Percentiles rank a stretch among this genome's conserved stretches.
Evolutionary conservation across 2,888 invertebrate genomes (phyloP).

Genomic region (Pelosia muscerda): DNA sequence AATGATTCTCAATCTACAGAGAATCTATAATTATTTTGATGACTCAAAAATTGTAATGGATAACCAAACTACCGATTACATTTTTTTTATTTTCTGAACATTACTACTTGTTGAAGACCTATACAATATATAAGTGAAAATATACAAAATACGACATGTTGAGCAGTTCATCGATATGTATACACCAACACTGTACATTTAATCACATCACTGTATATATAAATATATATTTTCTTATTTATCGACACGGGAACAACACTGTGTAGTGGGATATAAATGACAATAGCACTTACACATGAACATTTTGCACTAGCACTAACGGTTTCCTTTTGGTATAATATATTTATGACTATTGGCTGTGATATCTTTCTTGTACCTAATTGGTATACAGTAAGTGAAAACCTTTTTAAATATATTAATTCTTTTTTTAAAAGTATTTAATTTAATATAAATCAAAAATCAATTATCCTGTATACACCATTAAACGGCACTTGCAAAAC

Average conservation of each 20-base stretch:
- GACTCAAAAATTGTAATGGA: not conserved
- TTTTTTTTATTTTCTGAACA: not conserved
- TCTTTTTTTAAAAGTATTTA: too few species aligned
- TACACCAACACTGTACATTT: constrained; percentile 46
- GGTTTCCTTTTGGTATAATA: constrained; percentile 6
- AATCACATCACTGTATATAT: constrained; percentile 37
- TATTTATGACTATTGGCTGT: not conserved
- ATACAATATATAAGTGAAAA: not conserved
- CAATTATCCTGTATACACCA: too few species aligned
- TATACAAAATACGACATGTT: constrained; percentile 36
- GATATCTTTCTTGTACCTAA: not conserved
- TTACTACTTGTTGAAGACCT: not conserved
- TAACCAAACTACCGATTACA: not conserved
- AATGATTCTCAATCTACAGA: not conserved
- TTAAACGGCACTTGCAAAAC: too few species aligned
- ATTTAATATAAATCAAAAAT: too few species aligned
- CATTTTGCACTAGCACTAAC: constrained; percentile 64
- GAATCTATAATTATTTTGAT: not conserved
- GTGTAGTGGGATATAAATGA: constrained; percentile 30
- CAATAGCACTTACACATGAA: constrained; percentile 49
- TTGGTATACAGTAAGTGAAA: not conserved
- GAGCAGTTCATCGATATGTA: constrained; percentile 50
- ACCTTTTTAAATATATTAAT: too few species aligned
- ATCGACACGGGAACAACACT: constrained; percentile 18
- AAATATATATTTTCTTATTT: constrained; percentile 24